Base-by-base conservation (phyloP, 35 echinoderm and acorn worm genomes). In the Apostichopus californicus region DNA sequence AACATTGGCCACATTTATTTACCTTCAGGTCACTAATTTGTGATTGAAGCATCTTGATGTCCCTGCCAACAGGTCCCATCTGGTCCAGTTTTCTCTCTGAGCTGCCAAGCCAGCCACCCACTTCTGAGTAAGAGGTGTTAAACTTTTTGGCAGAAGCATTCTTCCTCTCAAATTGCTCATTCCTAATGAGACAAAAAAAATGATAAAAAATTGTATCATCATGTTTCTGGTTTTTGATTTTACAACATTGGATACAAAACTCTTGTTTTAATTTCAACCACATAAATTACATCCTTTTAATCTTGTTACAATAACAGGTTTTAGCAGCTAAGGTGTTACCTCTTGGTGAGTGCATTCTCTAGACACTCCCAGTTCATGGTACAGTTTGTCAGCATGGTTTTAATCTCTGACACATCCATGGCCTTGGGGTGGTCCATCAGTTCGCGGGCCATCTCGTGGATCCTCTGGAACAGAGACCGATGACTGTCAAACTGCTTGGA, bases 341-440 rank as follows among this genome's bases (percentile, higher is more conserved):
- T 94, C 81, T 92, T 95, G 8, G 70, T 60, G 25, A 98, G 81
- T 9, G 96, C 89, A 63, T 95, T 93, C 72, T 95, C 92, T 46
- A 98, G 80, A 66, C 92, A 93, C 10, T 98, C 96, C 96, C 96
- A 98, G 94, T 98, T 98, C 54, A 95, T 95, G 58, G 93, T 95
- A 61, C 86, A 86, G 89, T 95, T 98, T 17, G 81, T 95, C 83
- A 98, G 57, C 89, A 98, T 95, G 9, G 92, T 91, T 85, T 93
- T 98, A 77, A 95, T 87, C 87, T 95, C 92, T 6, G 92, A 92
- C 23, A 95, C 94, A 79, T 98, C 96, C 13, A 92, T 98, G 79
- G 96, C 94, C 56, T 98, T 98, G 18, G 96, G 96, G 80, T 98
- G 87, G 72, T 95, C 94, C 89, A 95, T 94, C 14, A 98, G 84